Evolutionary conservation across 2,797 vertebrate genomes (phyloP).

Genomic region (Diplodus puntazzo): DNA sequence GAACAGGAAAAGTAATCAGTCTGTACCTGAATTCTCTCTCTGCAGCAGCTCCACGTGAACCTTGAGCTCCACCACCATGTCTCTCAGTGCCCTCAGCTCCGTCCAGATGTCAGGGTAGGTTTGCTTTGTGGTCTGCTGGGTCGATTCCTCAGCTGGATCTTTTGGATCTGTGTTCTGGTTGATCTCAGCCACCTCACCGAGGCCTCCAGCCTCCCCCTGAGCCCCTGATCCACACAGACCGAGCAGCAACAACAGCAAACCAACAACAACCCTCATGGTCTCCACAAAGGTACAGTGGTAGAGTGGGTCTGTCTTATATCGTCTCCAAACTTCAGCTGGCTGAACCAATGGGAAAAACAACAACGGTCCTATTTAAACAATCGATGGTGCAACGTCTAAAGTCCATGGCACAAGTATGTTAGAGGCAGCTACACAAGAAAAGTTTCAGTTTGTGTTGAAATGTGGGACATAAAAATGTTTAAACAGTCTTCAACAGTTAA

Average conservation of each 20-base stretch:
- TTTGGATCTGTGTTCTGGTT: no score
- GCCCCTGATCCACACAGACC: neutral
- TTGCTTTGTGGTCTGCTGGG: neutral
- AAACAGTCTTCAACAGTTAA: no score
- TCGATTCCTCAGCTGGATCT: neutral
- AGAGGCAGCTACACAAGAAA: no score
- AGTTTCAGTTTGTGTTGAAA: no score
- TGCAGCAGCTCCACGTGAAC: constrained; percentile 10
- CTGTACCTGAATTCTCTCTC: constrained; percentile 3
- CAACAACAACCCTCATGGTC: neutral
- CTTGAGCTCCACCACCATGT: neutral
- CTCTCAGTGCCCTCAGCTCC: neutral
- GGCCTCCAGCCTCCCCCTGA: neutral
- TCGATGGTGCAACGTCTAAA: no score
- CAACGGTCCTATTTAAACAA: no score
- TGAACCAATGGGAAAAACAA: neutral
- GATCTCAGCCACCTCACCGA: neutral
- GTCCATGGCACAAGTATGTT: no score
- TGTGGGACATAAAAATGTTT: no score
- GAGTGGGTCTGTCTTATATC: neutral
- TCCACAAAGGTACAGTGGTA: neutral
- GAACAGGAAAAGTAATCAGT: neutral
- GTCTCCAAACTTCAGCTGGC: constrained; percentile 3
- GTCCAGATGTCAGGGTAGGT: neutral
- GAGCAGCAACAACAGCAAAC: neutral